Conservation (phyloP, 2,797 vertebrate genomes). For the Aotus griseimembra region DNA sequence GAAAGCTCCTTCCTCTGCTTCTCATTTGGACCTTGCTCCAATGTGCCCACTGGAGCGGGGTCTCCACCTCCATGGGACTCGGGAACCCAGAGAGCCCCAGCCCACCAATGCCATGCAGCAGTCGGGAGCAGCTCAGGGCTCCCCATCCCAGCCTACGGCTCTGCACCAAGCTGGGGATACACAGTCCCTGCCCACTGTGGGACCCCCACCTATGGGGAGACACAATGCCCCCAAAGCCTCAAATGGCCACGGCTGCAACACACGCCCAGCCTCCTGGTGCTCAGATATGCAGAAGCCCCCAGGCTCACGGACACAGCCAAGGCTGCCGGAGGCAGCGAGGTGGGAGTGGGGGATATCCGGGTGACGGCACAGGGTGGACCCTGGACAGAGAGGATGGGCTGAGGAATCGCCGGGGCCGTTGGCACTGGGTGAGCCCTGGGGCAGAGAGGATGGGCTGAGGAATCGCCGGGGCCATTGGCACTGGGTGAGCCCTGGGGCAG, state of each 20-base stretch:
- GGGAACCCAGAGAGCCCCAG: neutral
- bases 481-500: no score
- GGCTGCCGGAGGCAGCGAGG: neutral
- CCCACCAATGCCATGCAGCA: rapidly evolving
- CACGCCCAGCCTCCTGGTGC: neutral
- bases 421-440: no score
- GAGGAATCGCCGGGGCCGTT: neutral
- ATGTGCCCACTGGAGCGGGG: rapidly evolving
- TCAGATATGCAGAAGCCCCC: neutral
- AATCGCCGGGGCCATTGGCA: neutral
- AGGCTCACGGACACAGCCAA: neutral
- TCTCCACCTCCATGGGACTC: rapidly evolving
- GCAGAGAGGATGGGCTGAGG: neutral
- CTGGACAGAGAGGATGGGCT: neutral
- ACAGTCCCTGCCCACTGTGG: neutral
- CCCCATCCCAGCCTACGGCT: rapidly evolving
- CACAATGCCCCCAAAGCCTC: neutral
- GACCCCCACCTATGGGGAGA: neutral
- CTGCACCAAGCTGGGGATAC: no score
- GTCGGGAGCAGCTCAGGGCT: neutral
- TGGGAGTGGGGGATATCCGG: neutral
- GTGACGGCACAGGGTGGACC: neutral
- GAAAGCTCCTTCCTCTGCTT: neutral
- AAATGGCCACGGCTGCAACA: rapidly evolving
- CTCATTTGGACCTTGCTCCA: neutral